Evolutionary conservation across 2,888 invertebrate genomes (phyloP).

Genomic region (Notocelia uddmanniana): DNA sequence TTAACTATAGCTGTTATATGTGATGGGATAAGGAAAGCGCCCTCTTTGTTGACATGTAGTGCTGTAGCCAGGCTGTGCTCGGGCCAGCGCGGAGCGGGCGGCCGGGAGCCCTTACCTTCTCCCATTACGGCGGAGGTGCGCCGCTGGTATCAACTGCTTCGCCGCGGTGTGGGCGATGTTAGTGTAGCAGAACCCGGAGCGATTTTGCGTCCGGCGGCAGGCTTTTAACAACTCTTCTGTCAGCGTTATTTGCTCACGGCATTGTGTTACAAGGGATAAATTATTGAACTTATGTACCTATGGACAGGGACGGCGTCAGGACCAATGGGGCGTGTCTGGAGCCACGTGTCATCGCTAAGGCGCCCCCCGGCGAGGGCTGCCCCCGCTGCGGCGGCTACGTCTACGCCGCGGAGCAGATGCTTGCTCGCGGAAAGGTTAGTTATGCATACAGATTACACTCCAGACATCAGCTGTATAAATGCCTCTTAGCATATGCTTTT

Average conservation of each 20-base stretch:
- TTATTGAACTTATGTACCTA: conserved; percentile 65
- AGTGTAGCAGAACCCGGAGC: conserved; percentile 71
- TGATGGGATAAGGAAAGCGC: conserved; percentile 92
- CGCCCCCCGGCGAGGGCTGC: conserved; percentile 94
- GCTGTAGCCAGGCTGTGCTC: conserved; percentile 62
- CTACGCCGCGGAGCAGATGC: conserved; percentile 96
- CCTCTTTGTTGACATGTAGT: conserved; percentile 84
- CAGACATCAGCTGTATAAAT: conserved; percentile 20
- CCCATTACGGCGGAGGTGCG: conserved; percentile 86
- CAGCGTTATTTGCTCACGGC: conserved; percentile 69
- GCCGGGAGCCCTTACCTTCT: conserved; percentile 85
- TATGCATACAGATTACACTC: conserved; percentile 33
- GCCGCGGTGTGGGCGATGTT: conserved; percentile 77
- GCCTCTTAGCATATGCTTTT: conserved; percentile 26
- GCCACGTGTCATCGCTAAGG: conserved; percentile 91
- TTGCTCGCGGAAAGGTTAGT: conserved; percentile 95
- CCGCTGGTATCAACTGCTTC: conserved; percentile 81
- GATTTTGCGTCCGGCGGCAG: conserved; percentile 70
- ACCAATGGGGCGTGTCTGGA: conserved; percentile 89
- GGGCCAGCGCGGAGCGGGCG: conserved; percentile 83
- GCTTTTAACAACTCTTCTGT: conserved; percentile 83
- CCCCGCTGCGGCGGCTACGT: conserved; percentile 95
- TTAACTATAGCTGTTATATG: conserved; percentile 79
- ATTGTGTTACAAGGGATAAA: conserved; percentile 58
- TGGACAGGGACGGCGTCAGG: conserved; percentile 74